Conservation (phyloP, 2,113 vertebrate genomes). For the Galeopterus variegatus region DNA sequence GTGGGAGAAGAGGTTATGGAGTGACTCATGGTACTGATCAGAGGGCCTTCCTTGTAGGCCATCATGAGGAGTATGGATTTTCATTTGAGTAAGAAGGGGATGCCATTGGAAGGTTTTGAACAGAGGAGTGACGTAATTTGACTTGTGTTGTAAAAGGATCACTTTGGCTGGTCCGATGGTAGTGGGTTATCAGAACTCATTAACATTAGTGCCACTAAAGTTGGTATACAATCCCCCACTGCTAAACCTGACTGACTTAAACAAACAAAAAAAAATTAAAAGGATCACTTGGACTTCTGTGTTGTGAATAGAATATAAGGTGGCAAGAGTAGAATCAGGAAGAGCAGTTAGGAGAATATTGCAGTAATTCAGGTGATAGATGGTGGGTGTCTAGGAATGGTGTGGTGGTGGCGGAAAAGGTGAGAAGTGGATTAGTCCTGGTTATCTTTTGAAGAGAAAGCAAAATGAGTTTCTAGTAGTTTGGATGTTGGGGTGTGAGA, state of each 20-base stretch:
- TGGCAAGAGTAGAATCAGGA: background rate
- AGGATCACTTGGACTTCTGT: conserved; percentile 20
- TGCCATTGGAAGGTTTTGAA: background rate
- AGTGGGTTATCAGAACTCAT: too few species aligned
- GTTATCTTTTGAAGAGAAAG: conserved; percentile 54
- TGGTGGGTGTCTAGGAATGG: background rate
- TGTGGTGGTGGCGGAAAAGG: background rate
- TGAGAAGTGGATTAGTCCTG: background rate
- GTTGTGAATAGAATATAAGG: conserved; percentile 1
- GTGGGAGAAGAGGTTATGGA: background rate
- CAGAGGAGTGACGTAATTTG: background rate
- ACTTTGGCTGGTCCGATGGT: background rate
- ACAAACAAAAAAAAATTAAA: background rate
- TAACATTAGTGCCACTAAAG: too few species aligned
- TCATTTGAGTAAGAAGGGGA: conserved; percentile 31
- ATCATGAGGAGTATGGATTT: background rate
- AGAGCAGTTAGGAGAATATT: background rate
- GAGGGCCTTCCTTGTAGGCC: background rate
- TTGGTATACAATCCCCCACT: too few species aligned
- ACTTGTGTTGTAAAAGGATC: conserved; percentile 35
- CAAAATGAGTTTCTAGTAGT: conserved; percentile 11
- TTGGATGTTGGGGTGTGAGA: background rate
- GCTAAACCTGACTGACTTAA: too few species aligned
- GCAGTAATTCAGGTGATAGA: background rate
- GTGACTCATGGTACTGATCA: background rate